A percentile compares a stretch with the other conserved stretches of the same genome.
Conservation (phyloP, 2,113 vertebrate genomes). For the Cebus imitator region DNA sequence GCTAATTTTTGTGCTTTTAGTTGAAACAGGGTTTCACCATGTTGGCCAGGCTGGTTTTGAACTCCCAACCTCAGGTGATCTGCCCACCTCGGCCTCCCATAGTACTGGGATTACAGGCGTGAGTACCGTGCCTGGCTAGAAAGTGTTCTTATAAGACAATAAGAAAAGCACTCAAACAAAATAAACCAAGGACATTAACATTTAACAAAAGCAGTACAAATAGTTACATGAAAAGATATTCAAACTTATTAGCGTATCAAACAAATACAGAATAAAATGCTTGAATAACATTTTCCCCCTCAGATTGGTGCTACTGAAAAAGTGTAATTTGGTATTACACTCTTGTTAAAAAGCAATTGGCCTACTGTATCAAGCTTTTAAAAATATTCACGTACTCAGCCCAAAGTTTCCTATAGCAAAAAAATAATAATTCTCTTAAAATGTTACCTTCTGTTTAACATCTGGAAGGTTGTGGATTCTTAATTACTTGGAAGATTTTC, state of each 20-base stretch:
- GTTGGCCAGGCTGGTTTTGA: too few relatives aligned
- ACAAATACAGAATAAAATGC: not conserved
- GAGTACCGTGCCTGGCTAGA: not conserved
- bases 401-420: not conserved
- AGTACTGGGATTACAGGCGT: too few relatives aligned
- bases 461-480: not conserved
- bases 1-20: too few relatives aligned
- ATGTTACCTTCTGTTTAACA: not conserved
- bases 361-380: not conserved
- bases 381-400: not conserved
- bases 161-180: slow-evolving; percentile 2
- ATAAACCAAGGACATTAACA: not conserved
- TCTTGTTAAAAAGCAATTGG: not conserved
- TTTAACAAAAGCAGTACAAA: not conserved
- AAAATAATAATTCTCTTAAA: not conserved
- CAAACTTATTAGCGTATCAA: not conserved
- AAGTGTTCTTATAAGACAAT: not conserved
- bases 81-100: too few relatives aligned
- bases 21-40: too few relatives aligned
- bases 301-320: not conserved
- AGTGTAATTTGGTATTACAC: not conserved
- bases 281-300: not conserved
- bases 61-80: too few relatives aligned
- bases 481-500: not conserved
- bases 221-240: not conserved